These are phyloP conservation scores for Steinernema feltiae DNA, from an alignment of 1,140 invertebrate species.

Conservation along the genomic window DNA sequence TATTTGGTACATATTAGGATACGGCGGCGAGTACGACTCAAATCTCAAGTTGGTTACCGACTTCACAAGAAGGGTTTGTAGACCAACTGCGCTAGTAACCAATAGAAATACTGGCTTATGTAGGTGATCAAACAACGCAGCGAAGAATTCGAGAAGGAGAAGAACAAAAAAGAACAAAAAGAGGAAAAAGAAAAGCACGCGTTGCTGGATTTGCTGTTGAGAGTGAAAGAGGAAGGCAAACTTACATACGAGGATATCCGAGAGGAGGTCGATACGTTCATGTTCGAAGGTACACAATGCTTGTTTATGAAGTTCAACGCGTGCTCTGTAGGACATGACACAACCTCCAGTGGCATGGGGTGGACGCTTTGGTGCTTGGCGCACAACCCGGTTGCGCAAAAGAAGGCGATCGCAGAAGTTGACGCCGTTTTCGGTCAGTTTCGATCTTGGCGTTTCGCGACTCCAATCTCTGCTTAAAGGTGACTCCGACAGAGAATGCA, in stretches of 20 bases:
- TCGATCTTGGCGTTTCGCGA: background rate
- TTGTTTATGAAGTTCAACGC: no score
- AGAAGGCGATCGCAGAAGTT: constrained; percentile 59
- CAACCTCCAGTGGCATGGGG: constrained; percentile 68
- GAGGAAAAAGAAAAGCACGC: constrained; percentile 77
- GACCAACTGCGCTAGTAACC: no score
- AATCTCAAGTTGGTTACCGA: constrained; percentile 42
- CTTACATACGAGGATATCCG: constrained; percentile 79
- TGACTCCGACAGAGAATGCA: constrained; percentile 57
- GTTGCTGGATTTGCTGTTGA: constrained; percentile 82
- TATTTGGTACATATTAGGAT: constrained; percentile 41
- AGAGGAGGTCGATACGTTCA: constrained; percentile 82
- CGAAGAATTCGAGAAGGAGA: constrained; percentile 21
- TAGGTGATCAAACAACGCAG: constrained; percentile 38
- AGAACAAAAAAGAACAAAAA: constrained; percentile 40
- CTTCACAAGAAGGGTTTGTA: constrained; percentile 45
- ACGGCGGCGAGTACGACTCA: constrained; percentile 39
- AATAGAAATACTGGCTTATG: no score
- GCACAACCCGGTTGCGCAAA: constrained; percentile 57
- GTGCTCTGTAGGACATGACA: constrained; percentile 78
- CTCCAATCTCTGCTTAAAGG: constrained; percentile 23
- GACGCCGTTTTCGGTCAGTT: constrained; percentile 58
- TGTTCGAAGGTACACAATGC: constrained; percentile 74
- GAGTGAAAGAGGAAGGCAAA: constrained; percentile 65
- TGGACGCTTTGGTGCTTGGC: constrained; percentile 61